Base-by-base conservation (phyloP, 2,113 vertebrate species). In the Oryzias woworae region DNA sequence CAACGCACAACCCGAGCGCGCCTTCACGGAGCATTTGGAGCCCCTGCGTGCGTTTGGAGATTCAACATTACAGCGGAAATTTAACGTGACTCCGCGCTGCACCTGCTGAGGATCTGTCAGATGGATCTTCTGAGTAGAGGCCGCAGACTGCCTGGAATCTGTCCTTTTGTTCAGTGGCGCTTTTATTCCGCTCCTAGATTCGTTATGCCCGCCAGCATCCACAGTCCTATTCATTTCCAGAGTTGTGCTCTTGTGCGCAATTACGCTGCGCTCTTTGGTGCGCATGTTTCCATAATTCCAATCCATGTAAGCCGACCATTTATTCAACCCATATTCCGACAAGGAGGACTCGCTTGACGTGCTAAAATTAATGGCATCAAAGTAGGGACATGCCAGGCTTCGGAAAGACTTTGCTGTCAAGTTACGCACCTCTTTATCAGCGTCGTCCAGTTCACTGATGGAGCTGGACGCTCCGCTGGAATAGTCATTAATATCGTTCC, bases 351-450 rank as follows among this genome's bases (percentile, higher is more conserved):
- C 96, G 16, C 96, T 92, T 42, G 97, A 98, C 15, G 92, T 89
- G 79, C 96, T 93, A 44, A 96, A 85, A 80, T 91, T 91, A 48
- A 96, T 93, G 18, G 96, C 93, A 86, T 99, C 97, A 48, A 97
- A 94, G 87, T 95, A 98, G 2, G 95, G 95, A 82, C 95, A 97
- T 7, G 96, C 96, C 36, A 99, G 89, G 88, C 97, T 99, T 44
- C 96, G 92, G 92, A 99, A 99, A 57, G 96, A 95, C 54, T 94
- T 91, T 53, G 97, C 93, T 2, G 97, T 99, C 77, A 99, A 90
- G 89, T 90, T 98, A 44, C 96, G 93, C 86, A 99, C 97, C 83
- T 99, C 97, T 69, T 98, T 96, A 89, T 99, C 97, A 0, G 96
- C 97, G 64, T 99, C 97, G 56, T 99, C 97, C 86, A 98, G 89